Evolutionary conservation across 2,888 invertebrate genomes (phyloP), one percentile per base, ranked within the genome.

Genomic region (Dasysyrphus tricinctus): DNA sequence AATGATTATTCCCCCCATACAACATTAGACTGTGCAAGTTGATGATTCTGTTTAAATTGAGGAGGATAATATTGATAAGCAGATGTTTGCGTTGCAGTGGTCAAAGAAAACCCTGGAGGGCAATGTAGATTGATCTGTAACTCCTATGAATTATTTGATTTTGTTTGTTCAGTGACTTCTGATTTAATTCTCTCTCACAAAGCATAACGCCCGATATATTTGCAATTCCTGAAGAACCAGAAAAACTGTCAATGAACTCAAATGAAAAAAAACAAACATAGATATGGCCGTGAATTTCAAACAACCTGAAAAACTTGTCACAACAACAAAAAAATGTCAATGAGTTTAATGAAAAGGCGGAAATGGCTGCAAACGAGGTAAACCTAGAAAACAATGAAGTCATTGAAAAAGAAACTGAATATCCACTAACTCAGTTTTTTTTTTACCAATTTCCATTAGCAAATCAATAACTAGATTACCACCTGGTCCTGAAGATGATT

Each of bases 81-180:
- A 81, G 47, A 63, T 85, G 69, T 80, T 81, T 7, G 47, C 44
- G 0, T 12, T 80, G 47, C 47, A 67, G n/a, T 85, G 80, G 80
- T 73, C 80, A 0, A 76, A 61, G 14, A 59, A 44, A 61, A 39
- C 76, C 0, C 8, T 42, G 8, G 54, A 65, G 0, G 57, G 59
- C 5, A 7, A 34, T 32, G 49, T n/a, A 3, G 63, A 77, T 12
- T 42, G 11, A 8, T 81, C 72, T 42, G 24, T 59, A 12, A 69
- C 67, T 42, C 61, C 76, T 11, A 80, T 67, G 32, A 14, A 29
- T 16, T 69, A 8, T 8, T 49, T 19, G 34, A 57, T 72, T n/a
- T 7, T 16, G 37, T 73, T 44, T 61, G 39, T 24, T 14, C 44
- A 3, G 54, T 69, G 8, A 72, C 81, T 7, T 47, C 54, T 2